Percentiles rank a stretch among this genome's conserved stretches.
Evolutionary conservation across 2,797 vertebrate genomes (phyloP).

Genomic region (Scomberomorus guttatus): DNA sequence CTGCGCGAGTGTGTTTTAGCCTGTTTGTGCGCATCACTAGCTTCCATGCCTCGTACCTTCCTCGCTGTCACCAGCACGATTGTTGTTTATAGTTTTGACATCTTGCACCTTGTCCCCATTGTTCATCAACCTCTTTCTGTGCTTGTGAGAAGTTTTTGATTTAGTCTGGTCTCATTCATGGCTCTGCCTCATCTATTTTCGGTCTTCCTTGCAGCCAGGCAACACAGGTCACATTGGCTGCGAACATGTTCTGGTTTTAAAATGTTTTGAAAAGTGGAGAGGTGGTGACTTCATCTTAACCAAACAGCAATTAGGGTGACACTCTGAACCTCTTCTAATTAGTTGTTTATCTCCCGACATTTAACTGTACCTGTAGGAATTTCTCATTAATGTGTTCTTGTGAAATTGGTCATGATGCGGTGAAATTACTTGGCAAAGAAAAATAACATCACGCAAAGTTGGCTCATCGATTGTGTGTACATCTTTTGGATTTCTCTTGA

Average conservation of each 20-base stretch:
- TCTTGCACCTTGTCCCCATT: constrained; percentile 62
- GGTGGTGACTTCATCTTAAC: constrained; percentile 36
- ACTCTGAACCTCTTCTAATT: constrained; percentile 66
- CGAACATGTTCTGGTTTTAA: constrained; percentile 31
- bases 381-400: constrained; percentile 54
- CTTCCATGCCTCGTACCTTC: constrained; percentile 56
- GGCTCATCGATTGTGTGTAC: neutral
- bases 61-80: constrained; percentile 63
- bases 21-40: constrained; percentile 58
- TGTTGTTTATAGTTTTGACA: constrained; percentile 79
- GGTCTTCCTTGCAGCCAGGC: neutral
- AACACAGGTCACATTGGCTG: constrained; percentile 33
- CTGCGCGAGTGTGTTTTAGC: constrained; percentile 19
- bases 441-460: constrained; percentile 15
- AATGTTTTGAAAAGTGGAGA: constrained; percentile 53
- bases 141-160: constrained; percentile 58
- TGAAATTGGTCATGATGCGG: constrained; percentile 48
- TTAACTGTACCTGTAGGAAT: constrained; percentile 43
- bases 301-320: constrained; percentile 63
- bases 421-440: constrained; percentile 41
- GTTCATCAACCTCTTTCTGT: constrained; percentile 62
- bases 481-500: constrained; percentile 21
- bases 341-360: constrained; percentile 64
- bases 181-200: constrained; percentile 19
- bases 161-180: constrained; percentile 33